A percentile compares a stretch with the other conserved stretches of the same genome.
Evolutionary conservation across 2,888 invertebrate genomes (phyloP).

Genomic region (Aleiodes leptofemur): DNA sequence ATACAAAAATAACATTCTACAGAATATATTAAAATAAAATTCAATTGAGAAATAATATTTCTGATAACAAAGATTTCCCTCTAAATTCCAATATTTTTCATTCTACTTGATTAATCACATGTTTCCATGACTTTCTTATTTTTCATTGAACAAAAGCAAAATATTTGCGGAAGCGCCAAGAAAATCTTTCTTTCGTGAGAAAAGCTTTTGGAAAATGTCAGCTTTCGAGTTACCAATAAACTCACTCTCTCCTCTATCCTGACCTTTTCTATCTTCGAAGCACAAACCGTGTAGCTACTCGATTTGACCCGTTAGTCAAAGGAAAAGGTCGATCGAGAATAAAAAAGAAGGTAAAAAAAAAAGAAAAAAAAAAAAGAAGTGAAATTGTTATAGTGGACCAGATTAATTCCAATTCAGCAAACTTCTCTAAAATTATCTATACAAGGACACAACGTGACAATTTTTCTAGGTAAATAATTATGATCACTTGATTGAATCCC

Average conservation of each 20-base stretch:
- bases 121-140: neutral
- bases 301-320: constrained; percentile 10
- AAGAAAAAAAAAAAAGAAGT: neutral
- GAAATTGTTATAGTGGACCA: constrained; percentile 1
- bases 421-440: constrained; percentile 12
- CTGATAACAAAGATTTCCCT: no score
- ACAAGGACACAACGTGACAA: neutral
- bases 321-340: neutral
- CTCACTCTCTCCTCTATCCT: constrained; percentile 1
- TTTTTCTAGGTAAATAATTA: constrained; percentile 30
- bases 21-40: no score
- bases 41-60: no score
- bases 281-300: neutral
- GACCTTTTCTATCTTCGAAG: constrained; percentile 22
- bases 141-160: neutral
- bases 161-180: neutral
- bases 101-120: neutral
- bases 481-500: constrained; percentile 43
- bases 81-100: no score
- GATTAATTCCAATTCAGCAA: constrained; percentile 17
- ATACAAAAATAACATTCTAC: no score
- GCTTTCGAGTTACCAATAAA: constrained; percentile 10
- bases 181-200: neutral
- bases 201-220: constrained; percentile 16
- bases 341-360: neutral